Evolutionary conservation across 2,113 vertebrate species (phyloP).

Genomic region (Aegotheles bennettii): DNA sequence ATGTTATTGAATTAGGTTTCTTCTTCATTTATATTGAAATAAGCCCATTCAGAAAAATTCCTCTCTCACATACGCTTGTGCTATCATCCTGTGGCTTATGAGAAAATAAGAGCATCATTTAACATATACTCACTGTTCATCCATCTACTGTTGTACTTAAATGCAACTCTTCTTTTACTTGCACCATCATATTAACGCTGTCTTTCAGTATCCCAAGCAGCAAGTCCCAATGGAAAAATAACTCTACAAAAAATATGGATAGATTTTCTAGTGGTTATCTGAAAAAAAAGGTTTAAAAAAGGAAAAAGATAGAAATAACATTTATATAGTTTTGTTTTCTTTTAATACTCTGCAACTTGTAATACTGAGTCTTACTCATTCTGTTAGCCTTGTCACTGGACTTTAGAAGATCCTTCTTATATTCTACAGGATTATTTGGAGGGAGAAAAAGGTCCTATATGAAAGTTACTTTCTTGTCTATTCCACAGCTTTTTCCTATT

Average conservation of each 20-base stretch:
- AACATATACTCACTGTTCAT: not conserved
- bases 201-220: not conserved
- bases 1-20: not conserved
- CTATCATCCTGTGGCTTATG: not conserved
- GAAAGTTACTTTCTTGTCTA: not conserved
- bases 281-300: not conserved
- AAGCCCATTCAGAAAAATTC: not conserved
- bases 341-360: not conserved
- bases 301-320: not conserved
- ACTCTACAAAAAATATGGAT: not conserved
- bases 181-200: not conserved
- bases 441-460: not conserved
- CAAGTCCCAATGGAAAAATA: not conserved
- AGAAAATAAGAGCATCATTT: not conserved
- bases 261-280: not conserved
- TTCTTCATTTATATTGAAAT: not conserved
- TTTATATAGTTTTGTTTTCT: not conserved
- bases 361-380: not conserved
- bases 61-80: not conserved
- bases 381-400: not conserved
- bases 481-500: not conserved
- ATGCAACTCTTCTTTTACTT: not conserved
- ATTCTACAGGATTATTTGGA: not conserved
- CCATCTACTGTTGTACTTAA: not conserved
- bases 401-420: not conserved